Percentiles rank a stretch among this genome's conserved stretches.
Conservation (phyloP, 2,113 vertebrate species). For the Austrofundulus limnaeus region DNA sequence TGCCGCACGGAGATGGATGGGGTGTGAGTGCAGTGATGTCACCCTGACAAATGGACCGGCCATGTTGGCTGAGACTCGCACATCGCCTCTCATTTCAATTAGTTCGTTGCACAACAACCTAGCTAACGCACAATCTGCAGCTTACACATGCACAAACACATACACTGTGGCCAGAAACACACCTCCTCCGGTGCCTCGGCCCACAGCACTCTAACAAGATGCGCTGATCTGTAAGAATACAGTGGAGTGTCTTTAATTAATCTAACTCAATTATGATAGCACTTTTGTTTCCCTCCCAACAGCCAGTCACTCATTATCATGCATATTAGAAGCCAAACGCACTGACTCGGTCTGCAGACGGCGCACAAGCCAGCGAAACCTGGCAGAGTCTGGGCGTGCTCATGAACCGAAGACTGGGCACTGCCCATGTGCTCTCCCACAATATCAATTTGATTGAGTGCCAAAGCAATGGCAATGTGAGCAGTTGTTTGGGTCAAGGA, state of each 20-base stretch:
- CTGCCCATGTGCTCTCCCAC: conserved; percentile 57
- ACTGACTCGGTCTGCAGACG: conserved; percentile 43
- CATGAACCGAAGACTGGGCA: conserved; percentile 55
- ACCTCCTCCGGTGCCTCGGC: conserved; percentile 36
- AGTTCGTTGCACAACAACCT: conserved; percentile 73
- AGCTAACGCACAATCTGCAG: conserved; percentile 61
- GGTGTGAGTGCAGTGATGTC: conserved; percentile 84
- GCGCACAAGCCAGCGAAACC: conserved; percentile 47
- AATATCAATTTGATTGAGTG: conserved; percentile 72
- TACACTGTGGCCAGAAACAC: conserved; percentile 49
- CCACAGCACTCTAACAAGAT: conserved; percentile 55
- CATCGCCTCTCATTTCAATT: conserved; percentile 88
- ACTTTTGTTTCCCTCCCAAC: conserved; percentile 62
- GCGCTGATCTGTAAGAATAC: conserved; percentile 68
- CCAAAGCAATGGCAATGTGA: conserved; percentile 45
- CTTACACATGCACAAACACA: conserved; percentile 61
- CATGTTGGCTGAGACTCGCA: conserved; percentile 80
- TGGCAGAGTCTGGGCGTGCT: conserved; percentile 50
- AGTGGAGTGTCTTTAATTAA: conserved; percentile 64
- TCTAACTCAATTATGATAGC: conserved; percentile 69
- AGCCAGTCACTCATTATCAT: conserved; percentile 65
- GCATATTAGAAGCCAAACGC: conserved; percentile 53
- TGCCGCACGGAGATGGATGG: conserved; percentile 79
- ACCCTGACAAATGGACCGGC: conserved; percentile 83
- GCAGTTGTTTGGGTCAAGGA: conserved; percentile 36